These are phyloP conservation scores for Mastigias papua DNA, from an alignment of 30 jellyfish, hydroid and myxozoan species.

Conservation along the genomic window DNA sequence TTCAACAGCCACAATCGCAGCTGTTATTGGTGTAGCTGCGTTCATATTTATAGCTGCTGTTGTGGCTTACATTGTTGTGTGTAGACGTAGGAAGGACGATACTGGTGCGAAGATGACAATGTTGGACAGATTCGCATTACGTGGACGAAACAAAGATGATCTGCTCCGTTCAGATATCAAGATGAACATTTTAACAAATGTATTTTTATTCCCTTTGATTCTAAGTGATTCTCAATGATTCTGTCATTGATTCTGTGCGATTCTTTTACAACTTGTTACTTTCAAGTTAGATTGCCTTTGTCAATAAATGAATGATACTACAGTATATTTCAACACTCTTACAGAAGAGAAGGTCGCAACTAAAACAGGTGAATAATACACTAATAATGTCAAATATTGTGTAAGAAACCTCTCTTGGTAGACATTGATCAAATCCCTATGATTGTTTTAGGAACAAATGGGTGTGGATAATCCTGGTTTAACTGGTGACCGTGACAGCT, in stretches of 20 bases:
- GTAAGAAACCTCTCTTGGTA: too few species aligned
- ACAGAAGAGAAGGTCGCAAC: too few species aligned
- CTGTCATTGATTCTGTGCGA: too few species aligned
- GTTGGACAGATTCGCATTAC: constrained; percentile 55
- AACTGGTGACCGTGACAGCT: constrained; percentile 44
- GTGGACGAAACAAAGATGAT: constrained; percentile 68
- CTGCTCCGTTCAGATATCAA: constrained; percentile 54
- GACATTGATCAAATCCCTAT: too few species aligned
- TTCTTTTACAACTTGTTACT: too few species aligned
- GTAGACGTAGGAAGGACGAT: constrained; percentile 1
- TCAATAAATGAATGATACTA: too few species aligned
- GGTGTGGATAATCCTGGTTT: constrained; percentile 13
- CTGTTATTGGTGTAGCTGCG: constrained; percentile 7
- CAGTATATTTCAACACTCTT: too few species aligned
- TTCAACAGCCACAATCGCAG: constrained; percentile 9
- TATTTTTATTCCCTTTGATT: too few species aligned
- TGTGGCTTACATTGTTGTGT: not conserved
- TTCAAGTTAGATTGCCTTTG: too few species aligned
- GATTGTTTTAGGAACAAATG: constrained; percentile 15
- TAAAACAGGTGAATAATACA: too few species aligned
- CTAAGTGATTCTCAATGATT: too few species aligned
- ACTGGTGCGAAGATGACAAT: constrained; percentile 25
- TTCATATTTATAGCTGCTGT: constrained; percentile 12
- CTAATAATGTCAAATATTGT: too few species aligned
- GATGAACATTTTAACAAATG: constrained; percentile 50